A percentile compares a stretch with the other conserved stretches of the same genome.
These are phyloP conservation scores for Ranitomeya imitator DNA, from an alignment of 2,113 vertebrate genomes.

Conservation along the genomic window DNA sequence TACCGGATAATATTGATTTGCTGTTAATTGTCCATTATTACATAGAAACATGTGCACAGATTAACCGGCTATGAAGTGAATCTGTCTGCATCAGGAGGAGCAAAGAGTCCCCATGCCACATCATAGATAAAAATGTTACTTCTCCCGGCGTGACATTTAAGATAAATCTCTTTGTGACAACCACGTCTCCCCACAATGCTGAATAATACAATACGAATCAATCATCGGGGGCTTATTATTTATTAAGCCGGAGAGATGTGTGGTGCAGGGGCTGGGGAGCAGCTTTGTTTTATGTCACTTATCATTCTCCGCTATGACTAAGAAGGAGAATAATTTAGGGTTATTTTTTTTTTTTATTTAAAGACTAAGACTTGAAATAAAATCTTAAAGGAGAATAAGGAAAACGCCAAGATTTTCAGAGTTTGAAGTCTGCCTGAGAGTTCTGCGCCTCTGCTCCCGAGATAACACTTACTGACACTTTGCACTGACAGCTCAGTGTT, in stretches of 20 bases:
- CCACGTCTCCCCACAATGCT: slow-evolving; percentile 58
- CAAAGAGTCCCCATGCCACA: slow-evolving; percentile 52
- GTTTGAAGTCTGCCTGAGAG: neutral
- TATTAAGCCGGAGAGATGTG: slow-evolving; percentile 39
- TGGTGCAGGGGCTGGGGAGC: slow-evolving; percentile 36
- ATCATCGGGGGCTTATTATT: slow-evolving; percentile 60
- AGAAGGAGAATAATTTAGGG: neutral
- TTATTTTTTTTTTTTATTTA: neutral
- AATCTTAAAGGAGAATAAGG: neutral
- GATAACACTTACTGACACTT: neutral
- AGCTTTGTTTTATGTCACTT: slow-evolving; percentile 43
- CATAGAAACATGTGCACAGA: slow-evolving; percentile 18
- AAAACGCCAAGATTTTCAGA: neutral
- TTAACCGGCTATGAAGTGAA: slow-evolving; percentile 14
- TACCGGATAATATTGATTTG: neutral
- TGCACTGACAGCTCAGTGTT: neutral
- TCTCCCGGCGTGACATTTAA: slow-evolving; percentile 53
- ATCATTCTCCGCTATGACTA: slow-evolving; percentile 50
- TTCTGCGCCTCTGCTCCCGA: neutral
- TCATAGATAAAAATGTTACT: slow-evolving; percentile 61
- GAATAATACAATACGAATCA: slow-evolving; percentile 63
- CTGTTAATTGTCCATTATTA: slow-evolving; percentile 34
- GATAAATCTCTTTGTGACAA: slow-evolving; percentile 62
- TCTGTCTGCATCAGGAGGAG: slow-evolving; percentile 39
- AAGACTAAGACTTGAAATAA: neutral